Percentiles rank a stretch among this genome's conserved stretches.
Conservation (phyloP, 1,140 invertebrate species). For the Rhyacophila brunnea region DNA sequence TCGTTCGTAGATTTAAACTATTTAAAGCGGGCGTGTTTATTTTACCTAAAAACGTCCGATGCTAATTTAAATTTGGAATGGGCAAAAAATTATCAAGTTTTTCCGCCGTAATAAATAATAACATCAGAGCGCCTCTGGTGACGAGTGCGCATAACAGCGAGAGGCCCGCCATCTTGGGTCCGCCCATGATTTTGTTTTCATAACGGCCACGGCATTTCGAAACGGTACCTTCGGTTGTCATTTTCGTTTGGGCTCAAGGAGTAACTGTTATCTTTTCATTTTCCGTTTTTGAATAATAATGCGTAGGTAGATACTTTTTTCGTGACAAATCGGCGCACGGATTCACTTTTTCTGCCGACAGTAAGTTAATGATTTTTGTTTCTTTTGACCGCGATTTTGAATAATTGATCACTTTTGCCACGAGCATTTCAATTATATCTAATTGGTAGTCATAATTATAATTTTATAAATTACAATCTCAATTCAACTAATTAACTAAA, state of each 20-base stretch:
- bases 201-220: slow-evolving; percentile 10
- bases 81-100: no score
- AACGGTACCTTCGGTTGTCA: slow-evolving; percentile 33
- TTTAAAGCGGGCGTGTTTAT: no score
- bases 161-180: background rate
- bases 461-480: no score
- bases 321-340: slow-evolving; percentile 24
- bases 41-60: no score
- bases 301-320: slow-evolving; percentile 24
- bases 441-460: no score
- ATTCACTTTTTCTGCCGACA: slow-evolving; percentile 29
- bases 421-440: no score
- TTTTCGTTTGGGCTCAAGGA: slow-evolving; percentile 33
- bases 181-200: slow-evolving; percentile 2
- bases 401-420: no score
- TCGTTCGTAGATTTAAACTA: no score
- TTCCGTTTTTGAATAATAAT: slow-evolving; percentile 36
- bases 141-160: background rate
- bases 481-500: no score
- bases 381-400: slow-evolving; percentile 20
- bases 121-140: background rate
- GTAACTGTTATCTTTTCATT: slow-evolving; percentile 34
- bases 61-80: no score
- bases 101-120: no score
- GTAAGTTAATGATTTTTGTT: slow-evolving; percentile 21